phyloP scores from a whole-genome alignment of 2,113 vertebrate genomes.

The Prolemur simus region DNA sequence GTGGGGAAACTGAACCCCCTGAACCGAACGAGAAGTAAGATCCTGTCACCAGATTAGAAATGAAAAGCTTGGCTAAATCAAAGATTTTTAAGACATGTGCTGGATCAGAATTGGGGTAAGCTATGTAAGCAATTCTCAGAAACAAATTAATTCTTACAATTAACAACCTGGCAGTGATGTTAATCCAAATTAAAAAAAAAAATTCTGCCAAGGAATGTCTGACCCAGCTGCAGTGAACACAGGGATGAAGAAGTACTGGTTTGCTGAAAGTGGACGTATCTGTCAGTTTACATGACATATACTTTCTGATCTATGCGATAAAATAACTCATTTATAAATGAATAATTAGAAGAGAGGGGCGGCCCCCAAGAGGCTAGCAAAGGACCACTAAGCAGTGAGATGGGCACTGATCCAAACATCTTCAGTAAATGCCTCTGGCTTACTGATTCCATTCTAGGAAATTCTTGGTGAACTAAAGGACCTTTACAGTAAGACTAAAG shows the following conservation, averaged over 20 bases:
- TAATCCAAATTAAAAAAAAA: neutral
- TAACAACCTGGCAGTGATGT: neutral
- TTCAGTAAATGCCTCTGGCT: neutral
- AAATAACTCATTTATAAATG: neutral
- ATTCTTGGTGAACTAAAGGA: neutral
- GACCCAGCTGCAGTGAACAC: neutral
- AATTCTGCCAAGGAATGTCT: neutral
- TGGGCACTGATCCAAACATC: neutral
- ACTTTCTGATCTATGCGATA: neutral
- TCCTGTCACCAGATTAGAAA: neutral
- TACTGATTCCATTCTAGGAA: neutral
- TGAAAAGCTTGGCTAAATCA: neutral
- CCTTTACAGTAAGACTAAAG: neutral
- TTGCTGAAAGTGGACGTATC: neutral
- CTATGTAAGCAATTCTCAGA: neutral
- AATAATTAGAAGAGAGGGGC: neutral
- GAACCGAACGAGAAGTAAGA: neutral
- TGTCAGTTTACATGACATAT: neutral
- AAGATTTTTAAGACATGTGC: neutral
- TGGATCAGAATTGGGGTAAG: neutral
- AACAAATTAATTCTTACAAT: conserved; percentile 3
- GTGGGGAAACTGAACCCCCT: neutral
- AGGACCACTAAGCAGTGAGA: neutral
- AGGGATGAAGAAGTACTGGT: neutral
- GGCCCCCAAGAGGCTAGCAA: neutral